phyloP scores from a whole-genome alignment of 2,888 invertebrate genomes.

The Ptychoptera albimana region DNA sequence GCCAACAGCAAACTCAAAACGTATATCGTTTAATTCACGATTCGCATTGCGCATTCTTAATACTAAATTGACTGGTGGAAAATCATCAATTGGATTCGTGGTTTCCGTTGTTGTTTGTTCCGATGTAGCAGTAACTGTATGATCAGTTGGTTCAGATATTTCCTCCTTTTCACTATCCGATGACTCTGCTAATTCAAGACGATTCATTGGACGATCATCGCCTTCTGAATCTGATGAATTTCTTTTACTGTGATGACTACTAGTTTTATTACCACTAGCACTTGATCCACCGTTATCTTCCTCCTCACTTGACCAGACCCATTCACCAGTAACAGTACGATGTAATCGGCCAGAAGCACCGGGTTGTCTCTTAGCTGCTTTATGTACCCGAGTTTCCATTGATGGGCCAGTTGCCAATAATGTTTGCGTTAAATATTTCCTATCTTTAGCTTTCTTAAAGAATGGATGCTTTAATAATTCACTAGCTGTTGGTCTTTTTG shows the following conservation, averaged over 20 bases:
- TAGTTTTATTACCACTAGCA: neutral
- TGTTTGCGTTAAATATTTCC: slow-evolving; percentile 72
- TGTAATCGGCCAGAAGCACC: slow-evolving; percentile 75
- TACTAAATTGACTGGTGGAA: slow-evolving; percentile 57
- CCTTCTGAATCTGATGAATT: slow-evolving; percentile 37
- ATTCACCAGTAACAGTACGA: slow-evolving; percentile 89
- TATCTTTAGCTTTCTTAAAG: slow-evolving; percentile 94
- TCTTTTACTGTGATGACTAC: slow-evolving; percentile 26
- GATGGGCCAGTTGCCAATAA: slow-evolving; percentile 74
- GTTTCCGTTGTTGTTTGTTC: slow-evolving; percentile 23
- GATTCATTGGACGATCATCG: slow-evolving; percentile 43
- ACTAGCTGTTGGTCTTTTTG: slow-evolving; percentile 86
- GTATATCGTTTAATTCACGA: slow-evolving; percentile 89
- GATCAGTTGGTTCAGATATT: slow-evolving; percentile 27
- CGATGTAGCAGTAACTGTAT: slow-evolving; percentile 31
- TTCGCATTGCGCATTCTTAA: slow-evolving; percentile 80
- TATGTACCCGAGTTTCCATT: slow-evolving; percentile 79
- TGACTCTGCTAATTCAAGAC: slow-evolving; percentile 40
- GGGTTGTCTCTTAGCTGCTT: slow-evolving; percentile 66
- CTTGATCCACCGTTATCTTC: slow-evolving; percentile 42
- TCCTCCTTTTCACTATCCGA: slow-evolving; percentile 41
- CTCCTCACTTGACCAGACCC: slow-evolving; percentile 97
- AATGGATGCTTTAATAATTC: slow-evolving; percentile 94
- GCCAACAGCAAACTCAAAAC: slow-evolving; percentile 88
- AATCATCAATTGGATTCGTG: slow-evolving; percentile 31